Percentiles rank a stretch among this genome's conserved stretches.
Conservation (phyloP, 2,797 vertebrate species). For the Chromobotia macracanthus region DNA sequence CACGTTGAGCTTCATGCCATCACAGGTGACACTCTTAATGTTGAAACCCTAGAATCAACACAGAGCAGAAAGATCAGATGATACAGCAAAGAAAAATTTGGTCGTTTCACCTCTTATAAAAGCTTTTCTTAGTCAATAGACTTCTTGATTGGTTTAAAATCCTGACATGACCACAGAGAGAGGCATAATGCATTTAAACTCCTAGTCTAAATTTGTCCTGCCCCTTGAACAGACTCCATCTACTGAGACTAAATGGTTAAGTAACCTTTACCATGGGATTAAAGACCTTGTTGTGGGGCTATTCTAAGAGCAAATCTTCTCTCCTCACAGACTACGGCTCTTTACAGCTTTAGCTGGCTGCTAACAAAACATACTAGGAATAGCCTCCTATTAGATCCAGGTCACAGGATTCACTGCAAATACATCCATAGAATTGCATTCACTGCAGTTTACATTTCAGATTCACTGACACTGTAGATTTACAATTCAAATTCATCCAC, state of each 20-base stretch:
- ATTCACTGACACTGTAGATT: neutral
- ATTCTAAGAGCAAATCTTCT: slow-evolving; percentile 36
- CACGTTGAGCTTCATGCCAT: slow-evolving; percentile 87
- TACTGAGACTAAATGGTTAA: slow-evolving; percentile 48
- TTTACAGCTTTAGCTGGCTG: slow-evolving; percentile 20
- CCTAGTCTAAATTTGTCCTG: slow-evolving; percentile 38
- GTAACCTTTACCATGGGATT: slow-evolving; percentile 55
- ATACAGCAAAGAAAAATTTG: neutral
- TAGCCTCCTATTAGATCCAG: neutral
- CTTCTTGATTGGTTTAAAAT: neutral
- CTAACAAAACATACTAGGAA: slow-evolving; percentile 19
- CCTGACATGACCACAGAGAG: neutral
- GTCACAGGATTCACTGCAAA: neutral
- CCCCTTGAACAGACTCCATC: slow-evolving; percentile 31
- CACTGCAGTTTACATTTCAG: neutral
- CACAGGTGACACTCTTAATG: slow-evolving; percentile 86
- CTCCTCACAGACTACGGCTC: slow-evolving; percentile 2
- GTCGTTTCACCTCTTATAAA: neutral
- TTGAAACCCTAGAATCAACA: slow-evolving; percentile 83
- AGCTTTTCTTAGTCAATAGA: neutral
- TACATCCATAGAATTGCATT: neutral
- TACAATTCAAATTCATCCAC: too few species aligned
- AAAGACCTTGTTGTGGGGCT: slow-evolving; percentile 44
- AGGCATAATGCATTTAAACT: slow-evolving; percentile 33
- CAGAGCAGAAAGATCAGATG: neutral